phyloP scores from a whole-genome alignment of 1,140 invertebrate genomes.

The Drosophila auraria region DNA sequence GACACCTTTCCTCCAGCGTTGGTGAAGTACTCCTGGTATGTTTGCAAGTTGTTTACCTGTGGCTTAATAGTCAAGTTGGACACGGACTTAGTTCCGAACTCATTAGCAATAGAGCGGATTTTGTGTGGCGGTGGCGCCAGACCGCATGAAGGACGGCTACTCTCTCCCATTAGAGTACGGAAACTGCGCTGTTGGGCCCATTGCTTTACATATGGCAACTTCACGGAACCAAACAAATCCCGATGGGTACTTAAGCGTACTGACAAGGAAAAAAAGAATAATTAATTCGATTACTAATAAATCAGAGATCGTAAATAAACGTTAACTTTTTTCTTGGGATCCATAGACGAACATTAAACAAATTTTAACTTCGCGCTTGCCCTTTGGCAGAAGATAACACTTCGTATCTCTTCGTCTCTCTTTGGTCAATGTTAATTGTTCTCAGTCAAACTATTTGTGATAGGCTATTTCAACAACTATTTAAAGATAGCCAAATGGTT shows the following conservation, averaged over 20 bases:
- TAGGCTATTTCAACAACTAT: no score
- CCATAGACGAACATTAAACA: no score
- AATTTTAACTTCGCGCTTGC: no score
- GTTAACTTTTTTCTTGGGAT: not conserved
- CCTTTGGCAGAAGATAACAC: no score
- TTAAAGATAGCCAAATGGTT: no score
- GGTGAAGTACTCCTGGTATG: conserved; percentile 33
- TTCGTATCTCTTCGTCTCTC: no score
- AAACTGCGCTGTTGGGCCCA: conserved; percentile 39
- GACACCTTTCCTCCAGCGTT: not conserved
- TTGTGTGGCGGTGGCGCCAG: conserved; percentile 61
- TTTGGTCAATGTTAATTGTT: no score
- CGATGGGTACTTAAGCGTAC: conserved; percentile 55
- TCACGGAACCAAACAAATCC: conserved; percentile 52
- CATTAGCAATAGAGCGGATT: conserved; percentile 52
- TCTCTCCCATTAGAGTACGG: conserved; percentile 54
- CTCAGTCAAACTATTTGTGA: no score
- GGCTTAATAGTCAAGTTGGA: conserved; percentile 27
- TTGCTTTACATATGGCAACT: conserved; percentile 58
- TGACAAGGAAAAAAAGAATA: not conserved
- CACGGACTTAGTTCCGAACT: conserved; percentile 20
- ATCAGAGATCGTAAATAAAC: not conserved
- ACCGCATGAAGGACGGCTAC: conserved; percentile 44
- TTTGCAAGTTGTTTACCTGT: conserved; percentile 39
- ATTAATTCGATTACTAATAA: not conserved